Base-by-base conservation (phyloP, 2,113 vertebrate species). In the Okapia johnstoni region DNA sequence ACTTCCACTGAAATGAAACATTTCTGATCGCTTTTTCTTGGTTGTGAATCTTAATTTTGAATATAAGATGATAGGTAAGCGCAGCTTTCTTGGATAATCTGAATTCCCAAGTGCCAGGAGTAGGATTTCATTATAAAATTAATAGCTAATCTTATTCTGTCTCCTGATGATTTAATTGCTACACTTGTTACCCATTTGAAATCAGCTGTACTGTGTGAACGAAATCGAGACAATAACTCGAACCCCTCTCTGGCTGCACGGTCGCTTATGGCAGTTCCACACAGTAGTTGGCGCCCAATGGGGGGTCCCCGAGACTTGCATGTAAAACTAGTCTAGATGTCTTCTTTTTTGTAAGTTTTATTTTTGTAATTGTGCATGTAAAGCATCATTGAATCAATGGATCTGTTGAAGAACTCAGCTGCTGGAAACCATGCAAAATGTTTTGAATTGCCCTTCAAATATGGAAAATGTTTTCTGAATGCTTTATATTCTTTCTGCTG, bases 401-500 rank as follows among this genome's bases (percentile, higher is more conserved):
- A 99, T 99, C 99, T 99, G 99, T 99, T 99, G 99, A 99, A 99
- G 99, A 99, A 99, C 99, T 99, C 99, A 99, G 99, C 99, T 99
- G 99, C 99, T 99, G 99, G 99, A 99, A 98, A 99, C 99, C 99
- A 99, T 99, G 99, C 99, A 99, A 99, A 99, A 99, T 99, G 99
- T 99, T 99, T 99, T 99, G 99, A 99, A 99, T 99, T 99, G 99
- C 99, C 99, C 99, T 99, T 99, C 99, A 99, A 99, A 99, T 99
- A 99, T 99, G 99, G 99, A 99, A 99, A 99, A 99, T 99, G 99
- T 99, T 99, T 99, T 99, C 99, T 99, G 99, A 99, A 99, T 99
- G 99, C 99, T 99, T 99, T 99, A 99, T 99, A 99, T 99, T 99
- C 99, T 99, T 99, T 99, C 99, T 99, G 99, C 99, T 99, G 99